These are phyloP conservation scores for Varanus salvator DNA, from an alignment of 2,113 vertebrate species.

Conservation along the genomic window DNA sequence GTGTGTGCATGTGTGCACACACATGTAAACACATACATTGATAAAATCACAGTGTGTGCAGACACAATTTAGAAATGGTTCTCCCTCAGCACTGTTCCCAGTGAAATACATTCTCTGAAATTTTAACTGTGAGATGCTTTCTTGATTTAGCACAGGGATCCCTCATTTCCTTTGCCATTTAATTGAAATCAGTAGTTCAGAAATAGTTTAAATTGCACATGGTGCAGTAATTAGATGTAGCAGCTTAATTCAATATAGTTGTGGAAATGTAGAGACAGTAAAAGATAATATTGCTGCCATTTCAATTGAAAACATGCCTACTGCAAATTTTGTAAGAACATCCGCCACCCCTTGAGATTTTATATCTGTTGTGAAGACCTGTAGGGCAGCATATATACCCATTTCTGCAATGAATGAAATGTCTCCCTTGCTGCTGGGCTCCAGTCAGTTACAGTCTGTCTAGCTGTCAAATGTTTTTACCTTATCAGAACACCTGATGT, in stretches of 20 bases:
- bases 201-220: background rate
- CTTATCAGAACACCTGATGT: background rate
- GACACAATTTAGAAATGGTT: background rate
- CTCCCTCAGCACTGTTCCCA: background rate
- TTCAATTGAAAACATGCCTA: constrained; percentile 14
- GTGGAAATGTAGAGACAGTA: constrained; percentile 18
- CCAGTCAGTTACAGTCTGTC: background rate
- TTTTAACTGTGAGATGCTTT: background rate
- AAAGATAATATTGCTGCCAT: background rate
- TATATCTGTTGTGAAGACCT: background rate
- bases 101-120: background rate
- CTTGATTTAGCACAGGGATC: background rate
- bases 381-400: background rate
- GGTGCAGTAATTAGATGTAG: background rate
- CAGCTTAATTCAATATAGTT: constrained; percentile 27
- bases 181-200: constrained; percentile 12
- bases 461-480: background rate
- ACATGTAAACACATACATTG: background rate
- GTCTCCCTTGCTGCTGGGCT: background rate
- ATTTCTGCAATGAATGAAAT: background rate
- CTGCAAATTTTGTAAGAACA: constrained; percentile 38
- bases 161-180: background rate
- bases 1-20: background rate
- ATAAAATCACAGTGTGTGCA: background rate
- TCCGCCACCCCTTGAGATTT: background rate